These are phyloP conservation scores for Triplophysa bombifrons DNA, from an alignment of 2,797 vertebrate species.

Conservation along the genomic window DNA sequence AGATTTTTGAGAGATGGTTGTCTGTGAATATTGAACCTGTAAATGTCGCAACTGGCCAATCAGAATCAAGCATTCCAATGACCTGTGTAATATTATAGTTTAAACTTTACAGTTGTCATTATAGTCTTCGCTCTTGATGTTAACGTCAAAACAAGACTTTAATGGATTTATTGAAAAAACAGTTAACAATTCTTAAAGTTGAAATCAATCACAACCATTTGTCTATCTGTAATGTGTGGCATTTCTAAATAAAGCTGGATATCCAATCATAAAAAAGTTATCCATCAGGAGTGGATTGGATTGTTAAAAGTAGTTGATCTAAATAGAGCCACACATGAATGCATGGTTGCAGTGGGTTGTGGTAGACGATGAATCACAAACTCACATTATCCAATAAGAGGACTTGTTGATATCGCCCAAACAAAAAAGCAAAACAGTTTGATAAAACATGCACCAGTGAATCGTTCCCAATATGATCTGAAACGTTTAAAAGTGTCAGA, in stretches of 20 bases:
- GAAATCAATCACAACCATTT: not conserved
- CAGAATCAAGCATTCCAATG: too few species aligned
- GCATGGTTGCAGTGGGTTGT: not conserved
- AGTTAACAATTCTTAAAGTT: not conserved
- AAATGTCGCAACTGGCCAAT: too few species aligned
- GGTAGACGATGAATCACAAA: not conserved
- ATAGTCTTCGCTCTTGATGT: too few species aligned
- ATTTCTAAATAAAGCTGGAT: not conserved
- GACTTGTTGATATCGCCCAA: not conserved
- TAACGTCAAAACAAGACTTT: not conserved
- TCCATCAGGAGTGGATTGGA: too few species aligned
- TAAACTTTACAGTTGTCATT: too few species aligned
- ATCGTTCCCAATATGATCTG: not conserved
- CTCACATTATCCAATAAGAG: not conserved
- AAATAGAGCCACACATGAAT: not conserved
- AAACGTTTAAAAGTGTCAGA: too few species aligned
- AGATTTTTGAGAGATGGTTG: too few species aligned
- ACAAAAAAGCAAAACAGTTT: not conserved
- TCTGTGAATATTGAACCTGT: too few species aligned
- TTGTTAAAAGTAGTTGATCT: too few species aligned
- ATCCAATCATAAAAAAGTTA: not conserved
- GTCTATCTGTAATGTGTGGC: not conserved
- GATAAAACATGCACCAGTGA: not conserved
- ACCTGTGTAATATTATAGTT: too few species aligned
- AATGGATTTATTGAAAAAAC: not conserved